phyloP scores from a whole-genome alignment of 92 coral and sea anemone genomes.

The Parazoanthus atlanticus region DNA sequence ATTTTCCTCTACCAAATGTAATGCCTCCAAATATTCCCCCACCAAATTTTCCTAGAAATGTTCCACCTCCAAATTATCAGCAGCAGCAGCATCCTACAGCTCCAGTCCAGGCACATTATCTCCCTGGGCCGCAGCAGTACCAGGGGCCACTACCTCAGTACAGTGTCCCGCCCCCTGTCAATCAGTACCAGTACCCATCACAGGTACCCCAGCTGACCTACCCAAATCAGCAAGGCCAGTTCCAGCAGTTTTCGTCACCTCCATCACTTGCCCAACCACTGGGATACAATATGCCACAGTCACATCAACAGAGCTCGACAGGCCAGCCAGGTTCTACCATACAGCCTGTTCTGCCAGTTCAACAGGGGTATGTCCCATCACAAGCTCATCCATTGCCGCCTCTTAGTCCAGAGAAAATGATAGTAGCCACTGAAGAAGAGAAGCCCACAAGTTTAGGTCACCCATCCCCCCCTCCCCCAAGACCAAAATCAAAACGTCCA shows the following conservation, averaged over 20 bases:
- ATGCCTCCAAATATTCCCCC: conserved; percentile 80
- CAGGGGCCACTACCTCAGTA: conserved; percentile 63
- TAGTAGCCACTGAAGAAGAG: conserved; percentile 3
- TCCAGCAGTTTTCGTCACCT: conserved; percentile 57
- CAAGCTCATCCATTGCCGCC: conserved; percentile 20
- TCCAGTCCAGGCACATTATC: conserved; percentile 16
- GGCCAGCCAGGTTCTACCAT: conserved; percentile 7
- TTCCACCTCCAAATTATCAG: conserved; percentile 81
- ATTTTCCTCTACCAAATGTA: conserved; percentile 59
- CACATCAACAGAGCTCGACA: conserved; percentile 20
- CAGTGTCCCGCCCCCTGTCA: conserved; percentile 36
- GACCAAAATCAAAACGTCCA: conserved; percentile 54
- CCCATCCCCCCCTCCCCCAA: conserved; percentile 63
- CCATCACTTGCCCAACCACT: conserved; percentile 27
- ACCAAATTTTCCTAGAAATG: conserved; percentile 68
- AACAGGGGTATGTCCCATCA: conserved; percentile 15
- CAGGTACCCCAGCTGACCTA: conserved; percentile 18
- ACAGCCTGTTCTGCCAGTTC: conserved; percentile 1
- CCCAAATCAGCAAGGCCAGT: conserved; percentile 53
- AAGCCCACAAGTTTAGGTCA: background rate
- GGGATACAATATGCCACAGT: conserved; percentile 16
- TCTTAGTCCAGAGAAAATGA: conserved; percentile 20
- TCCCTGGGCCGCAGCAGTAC: conserved; percentile 53
- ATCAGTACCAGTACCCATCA: conserved; percentile 32
- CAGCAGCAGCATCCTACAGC: conserved; percentile 46